Percentiles rank a stretch among this genome's conserved stretches.
phyloP scores from a whole-genome alignment of 2,113 vertebrate genomes.

The Pleuronectes platessa region DNA sequence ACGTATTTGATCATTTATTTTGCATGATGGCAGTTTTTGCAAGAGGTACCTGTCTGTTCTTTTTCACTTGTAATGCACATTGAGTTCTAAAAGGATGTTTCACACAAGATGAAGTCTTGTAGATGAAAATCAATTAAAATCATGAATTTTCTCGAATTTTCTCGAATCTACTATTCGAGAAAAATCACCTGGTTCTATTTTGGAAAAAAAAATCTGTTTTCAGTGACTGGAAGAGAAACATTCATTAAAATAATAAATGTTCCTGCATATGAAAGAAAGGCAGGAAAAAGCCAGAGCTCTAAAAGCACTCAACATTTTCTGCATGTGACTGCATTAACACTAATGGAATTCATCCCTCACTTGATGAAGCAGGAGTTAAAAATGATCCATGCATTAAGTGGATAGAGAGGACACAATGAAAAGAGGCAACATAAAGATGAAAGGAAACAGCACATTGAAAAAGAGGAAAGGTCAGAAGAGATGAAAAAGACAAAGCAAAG shows the following conservation, averaged over 20 bases:
- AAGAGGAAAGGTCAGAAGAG: neutral
- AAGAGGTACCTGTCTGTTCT: neutral
- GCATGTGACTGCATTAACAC: constrained; percentile 56
- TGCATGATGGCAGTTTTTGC: neutral
- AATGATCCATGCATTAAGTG: constrained; percentile 34
- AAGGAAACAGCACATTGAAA: neutral
- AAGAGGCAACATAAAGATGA: neutral
- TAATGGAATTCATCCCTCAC: constrained; percentile 65
- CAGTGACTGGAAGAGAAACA: constrained; percentile 11
- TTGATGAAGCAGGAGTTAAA: constrained; percentile 39
- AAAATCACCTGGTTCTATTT: constrained; percentile 2
- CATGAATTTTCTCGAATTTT: no score
- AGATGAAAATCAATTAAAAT: neutral
- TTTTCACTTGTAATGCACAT: neutral
- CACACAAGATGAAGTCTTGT: neutral
- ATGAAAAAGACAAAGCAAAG: constrained; percentile 10
- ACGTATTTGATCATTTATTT: neutral
- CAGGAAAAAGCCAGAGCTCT: constrained; percentile 32
- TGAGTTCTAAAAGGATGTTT: neutral
- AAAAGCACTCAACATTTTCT: constrained; percentile 60
- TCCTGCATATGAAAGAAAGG: constrained; percentile 28
- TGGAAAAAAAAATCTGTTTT: constrained; percentile 44
- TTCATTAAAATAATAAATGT: constrained; percentile 42
- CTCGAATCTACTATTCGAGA: no score
- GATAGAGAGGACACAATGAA: neutral